Conservation (phyloP, 1,140 invertebrate genomes). For the Drosophila triauraria region DNA sequence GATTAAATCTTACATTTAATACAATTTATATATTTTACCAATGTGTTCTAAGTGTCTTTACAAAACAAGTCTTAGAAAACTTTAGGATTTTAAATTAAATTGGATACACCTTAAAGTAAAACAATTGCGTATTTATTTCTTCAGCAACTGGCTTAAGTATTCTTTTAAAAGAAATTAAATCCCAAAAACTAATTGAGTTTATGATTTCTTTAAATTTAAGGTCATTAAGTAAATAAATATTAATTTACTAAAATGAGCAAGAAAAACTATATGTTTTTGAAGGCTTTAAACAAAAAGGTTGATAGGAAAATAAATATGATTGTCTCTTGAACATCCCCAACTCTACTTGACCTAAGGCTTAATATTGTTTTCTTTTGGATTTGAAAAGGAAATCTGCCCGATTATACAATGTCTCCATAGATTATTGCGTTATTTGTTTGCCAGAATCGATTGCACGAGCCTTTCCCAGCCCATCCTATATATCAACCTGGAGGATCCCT, state of each 20-base stretch:
- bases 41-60: neutral
- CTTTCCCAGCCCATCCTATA: neutral
- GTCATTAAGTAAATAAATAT: neutral
- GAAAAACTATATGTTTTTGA: neutral
- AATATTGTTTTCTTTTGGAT: no score
- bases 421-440: conserved; percentile 43
- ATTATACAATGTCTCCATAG: conserved; percentile 1
- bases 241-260: neutral
- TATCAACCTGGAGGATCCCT: neutral
- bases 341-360: no score
- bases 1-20: neutral
- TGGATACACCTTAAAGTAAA: no score
- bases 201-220: neutral
- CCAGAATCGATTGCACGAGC: conserved; percentile 24
- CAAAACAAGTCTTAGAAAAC: neutral
- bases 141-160: no score
- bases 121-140: no score
- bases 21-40: neutral
- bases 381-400: no score
- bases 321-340: no score
- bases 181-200: neutral
- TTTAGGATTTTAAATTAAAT: neutral
- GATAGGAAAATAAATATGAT: no score
- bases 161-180: no score
- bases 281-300: no score